Evolutionary conservation across 2,888 invertebrate species (phyloP).

Genomic region (Amphipyra tragopoginis): DNA sequence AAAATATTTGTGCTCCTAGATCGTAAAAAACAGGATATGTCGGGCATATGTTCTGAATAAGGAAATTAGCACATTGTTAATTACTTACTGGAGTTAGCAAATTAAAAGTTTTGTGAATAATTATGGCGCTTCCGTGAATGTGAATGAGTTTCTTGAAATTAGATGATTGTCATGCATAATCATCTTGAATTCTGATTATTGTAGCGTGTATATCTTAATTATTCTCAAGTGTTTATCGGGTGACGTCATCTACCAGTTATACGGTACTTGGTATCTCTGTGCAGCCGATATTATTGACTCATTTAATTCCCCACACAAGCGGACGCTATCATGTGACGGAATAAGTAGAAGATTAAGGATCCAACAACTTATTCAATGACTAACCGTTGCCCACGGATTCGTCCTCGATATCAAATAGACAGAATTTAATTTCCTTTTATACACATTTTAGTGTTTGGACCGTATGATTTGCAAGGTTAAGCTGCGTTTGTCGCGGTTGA

Average conservation of each 20-base stretch:
- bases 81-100: conserved; percentile 29
- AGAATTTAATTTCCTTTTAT: conserved; percentile 16
- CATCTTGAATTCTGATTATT: conserved; percentile 29
- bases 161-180: conserved; percentile 24
- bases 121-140: conserved; percentile 19
- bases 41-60: conserved; percentile 54
- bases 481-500: too few relatives aligned
- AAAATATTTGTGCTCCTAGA: conserved; percentile 46
- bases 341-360: conserved; percentile 45
- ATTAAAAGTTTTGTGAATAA: conserved; percentile 37
- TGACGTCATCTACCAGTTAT: conserved; percentile 25
- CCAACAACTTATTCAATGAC: conserved; percentile 43
- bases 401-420: conserved; percentile 30
- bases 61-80: conserved; percentile 53
- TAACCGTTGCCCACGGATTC: conserved; percentile 30
- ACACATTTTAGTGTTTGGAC: conserved; percentile 17
- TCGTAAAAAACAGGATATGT: conserved; percentile 57
- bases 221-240: conserved; percentile 14
- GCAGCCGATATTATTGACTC: conserved; percentile 35
- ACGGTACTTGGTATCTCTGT: neutral
- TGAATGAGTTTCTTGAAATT: conserved; percentile 16
- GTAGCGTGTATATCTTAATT: conserved; percentile 7
- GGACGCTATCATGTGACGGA: conserved; percentile 35
- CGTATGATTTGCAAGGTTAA: too few relatives aligned
- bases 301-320: conserved; percentile 25